Percentiles rank a stretch among this genome's conserved stretches.
phyloP scores from a whole-genome alignment of 2,888 invertebrate genomes.

The Nipponacmea schrenckii region DNA sequence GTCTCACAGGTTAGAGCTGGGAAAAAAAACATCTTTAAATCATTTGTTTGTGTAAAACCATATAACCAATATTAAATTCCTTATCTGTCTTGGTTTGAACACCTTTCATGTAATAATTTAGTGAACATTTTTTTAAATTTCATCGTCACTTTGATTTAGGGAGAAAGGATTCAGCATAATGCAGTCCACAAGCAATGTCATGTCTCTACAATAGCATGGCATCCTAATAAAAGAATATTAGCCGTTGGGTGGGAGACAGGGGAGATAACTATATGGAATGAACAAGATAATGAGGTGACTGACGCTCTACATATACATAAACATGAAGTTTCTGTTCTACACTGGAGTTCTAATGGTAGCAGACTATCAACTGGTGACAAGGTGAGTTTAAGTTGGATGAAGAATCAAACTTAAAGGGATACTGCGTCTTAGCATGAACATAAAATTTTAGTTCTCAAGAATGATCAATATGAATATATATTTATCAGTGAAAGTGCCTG shows the following conservation, averaged over 20 bases:
- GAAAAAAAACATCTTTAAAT: neutral
- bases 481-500: too few species aligned
- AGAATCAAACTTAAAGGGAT: too few species aligned
- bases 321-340: slow-evolving; percentile 71
- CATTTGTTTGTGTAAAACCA: too few species aligned
- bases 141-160: slow-evolving; percentile 50
- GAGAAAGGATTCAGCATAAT: slow-evolving; percentile 56
- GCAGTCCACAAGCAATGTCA: slow-evolving; percentile 54
- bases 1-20: neutral
- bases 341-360: slow-evolving; percentile 83
- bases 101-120: too few species aligned
- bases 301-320: slow-evolving; percentile 74
- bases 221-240: slow-evolving; percentile 83
- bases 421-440: too few species aligned
- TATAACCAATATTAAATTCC: too few species aligned
- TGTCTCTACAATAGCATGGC: slow-evolving; percentile 76
- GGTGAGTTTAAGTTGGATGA: slow-evolving; percentile 65
- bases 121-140: neutral
- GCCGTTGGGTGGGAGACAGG: slow-evolving; percentile 94
- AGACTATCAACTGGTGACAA: slow-evolving; percentile 88
- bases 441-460: too few species aligned
- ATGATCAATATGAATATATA: too few species aligned
- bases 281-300: slow-evolving; percentile 67
- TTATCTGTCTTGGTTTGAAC: too few species aligned
- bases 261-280: slow-evolving; percentile 85